Conservation (phyloP, 2,888 invertebrate species). For the Orthonychiurus folsomi region DNA sequence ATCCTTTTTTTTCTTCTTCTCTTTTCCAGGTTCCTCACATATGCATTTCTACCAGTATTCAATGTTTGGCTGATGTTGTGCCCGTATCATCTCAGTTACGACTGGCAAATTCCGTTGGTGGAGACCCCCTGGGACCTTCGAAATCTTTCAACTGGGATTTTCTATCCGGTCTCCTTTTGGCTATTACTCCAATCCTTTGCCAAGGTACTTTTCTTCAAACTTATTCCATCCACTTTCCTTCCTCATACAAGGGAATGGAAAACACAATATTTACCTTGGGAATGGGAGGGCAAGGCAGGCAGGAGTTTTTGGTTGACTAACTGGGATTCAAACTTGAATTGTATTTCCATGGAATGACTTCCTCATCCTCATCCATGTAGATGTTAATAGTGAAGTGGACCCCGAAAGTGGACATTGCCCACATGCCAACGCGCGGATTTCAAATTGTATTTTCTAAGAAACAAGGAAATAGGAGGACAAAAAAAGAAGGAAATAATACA, state of each 20-base stretch:
- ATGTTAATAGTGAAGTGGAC: no score
- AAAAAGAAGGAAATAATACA: no score
- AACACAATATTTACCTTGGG: neutral
- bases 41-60: constrained; percentile 69
- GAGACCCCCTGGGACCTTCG: constrained; percentile 57
- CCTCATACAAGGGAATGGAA: neutral
- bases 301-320: no score
- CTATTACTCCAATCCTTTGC: constrained; percentile 46
- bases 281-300: no score
- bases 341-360: neutral
- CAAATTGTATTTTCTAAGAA: no score
- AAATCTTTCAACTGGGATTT: constrained; percentile 62
- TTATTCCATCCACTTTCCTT: neutral
- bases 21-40: constrained; percentile 63
- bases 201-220: constrained; percentile 20
- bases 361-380: no score
- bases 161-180: constrained; percentile 54
- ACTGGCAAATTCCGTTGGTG: constrained; percentile 78
- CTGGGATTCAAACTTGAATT: neutral
- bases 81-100: constrained; percentile 68
- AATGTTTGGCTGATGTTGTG: constrained; percentile 73
- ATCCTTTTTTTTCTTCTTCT: constrained; percentile 5
- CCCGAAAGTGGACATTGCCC: no score
- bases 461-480: no score
- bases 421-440: no score